Base-by-base conservation (phyloP, 1,140 invertebrate species). In the Melitaea cinxia region DNA sequence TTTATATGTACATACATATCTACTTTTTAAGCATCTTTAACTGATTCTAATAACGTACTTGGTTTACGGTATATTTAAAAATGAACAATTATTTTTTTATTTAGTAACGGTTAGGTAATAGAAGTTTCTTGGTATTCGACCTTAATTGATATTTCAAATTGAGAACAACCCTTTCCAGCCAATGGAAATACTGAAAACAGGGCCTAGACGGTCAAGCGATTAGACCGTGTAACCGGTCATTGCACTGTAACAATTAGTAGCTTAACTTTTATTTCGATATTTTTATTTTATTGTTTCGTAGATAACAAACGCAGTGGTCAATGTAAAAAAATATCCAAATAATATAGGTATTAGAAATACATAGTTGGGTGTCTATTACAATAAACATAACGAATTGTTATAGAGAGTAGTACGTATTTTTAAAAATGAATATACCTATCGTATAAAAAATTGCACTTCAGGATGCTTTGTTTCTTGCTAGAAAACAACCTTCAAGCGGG, bases 401-500 rank as follows among this genome's bases (percentile, higher is more conserved):
- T n/a, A n/a, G n/a, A n/a, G n/a, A n/a, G n/a, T n/a, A n/a, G n/a
- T n/a, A n/a, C n/a, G n/a, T n/a, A n/a, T n/a, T n/a, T n/a, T n/a
- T n/a, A n/a, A n/a, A n/a, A n/a, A n/a, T n/a, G n/a, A n/a, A n/a
- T n/a, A n/a, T n/a, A n/a, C n/a, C n/a, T n/a, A n/a, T n/a, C n/a
- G n/a, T n/a, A n/a, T n/a, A n/a, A n/a, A n/a, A n/a, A n/a, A n/a
- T n/a, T n/a, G n/a, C n/a, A n/a, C 24, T 33, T 33, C 1, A 33
- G 12, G 1, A 33, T 33, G n/a, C 30, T 4, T 6, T 6, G 2
- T 65, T 63, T 61, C 59, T 28, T 26, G 42, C 17, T 24, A 76
- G 67, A 47, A 77, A 78, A 58, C 68, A 67, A 35, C 65, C 67
- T 39, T 60, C 77, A 33, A 82, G 67, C 52, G 72, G 73, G 14